Evolutionary conservation across 2,888 invertebrate genomes (phyloP).

Genomic region (Nephrotoma flavescens): DNA sequence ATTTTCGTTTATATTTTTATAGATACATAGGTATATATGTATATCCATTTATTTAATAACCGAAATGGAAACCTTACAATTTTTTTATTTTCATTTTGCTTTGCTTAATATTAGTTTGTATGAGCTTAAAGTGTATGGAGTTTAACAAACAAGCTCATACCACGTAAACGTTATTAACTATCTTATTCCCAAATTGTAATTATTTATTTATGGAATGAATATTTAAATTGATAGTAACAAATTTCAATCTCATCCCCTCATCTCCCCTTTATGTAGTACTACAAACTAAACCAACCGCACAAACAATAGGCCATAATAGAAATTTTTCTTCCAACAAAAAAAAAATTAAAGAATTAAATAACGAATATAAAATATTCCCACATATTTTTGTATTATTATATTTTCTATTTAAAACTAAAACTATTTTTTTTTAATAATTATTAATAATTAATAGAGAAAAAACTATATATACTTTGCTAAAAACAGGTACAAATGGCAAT

Average conservation of each 20-base stretch:
- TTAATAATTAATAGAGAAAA: background rate
- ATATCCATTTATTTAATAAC: background rate
- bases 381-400: background rate
- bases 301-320: background rate
- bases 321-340: background rate
- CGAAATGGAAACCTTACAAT: background rate
- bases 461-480: conserved; percentile 3
- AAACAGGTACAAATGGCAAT: conserved; percentile 12
- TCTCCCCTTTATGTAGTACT: background rate
- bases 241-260: background rate
- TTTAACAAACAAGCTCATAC: background rate
- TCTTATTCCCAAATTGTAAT: background rate
- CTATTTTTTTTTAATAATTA: background rate
- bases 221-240: background rate
- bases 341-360: background rate
- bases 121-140: background rate
- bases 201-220: background rate
- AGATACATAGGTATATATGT: background rate
- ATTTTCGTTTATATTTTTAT: background rate
- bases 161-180: background rate
- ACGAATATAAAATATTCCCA: background rate
- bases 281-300: background rate
- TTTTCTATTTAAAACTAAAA: background rate
- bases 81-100: background rate
- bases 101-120: background rate